Evolutionary conservation across 2,797 vertebrate genomes (phyloP).

Genomic region (Darevskia nairensis): DNA sequence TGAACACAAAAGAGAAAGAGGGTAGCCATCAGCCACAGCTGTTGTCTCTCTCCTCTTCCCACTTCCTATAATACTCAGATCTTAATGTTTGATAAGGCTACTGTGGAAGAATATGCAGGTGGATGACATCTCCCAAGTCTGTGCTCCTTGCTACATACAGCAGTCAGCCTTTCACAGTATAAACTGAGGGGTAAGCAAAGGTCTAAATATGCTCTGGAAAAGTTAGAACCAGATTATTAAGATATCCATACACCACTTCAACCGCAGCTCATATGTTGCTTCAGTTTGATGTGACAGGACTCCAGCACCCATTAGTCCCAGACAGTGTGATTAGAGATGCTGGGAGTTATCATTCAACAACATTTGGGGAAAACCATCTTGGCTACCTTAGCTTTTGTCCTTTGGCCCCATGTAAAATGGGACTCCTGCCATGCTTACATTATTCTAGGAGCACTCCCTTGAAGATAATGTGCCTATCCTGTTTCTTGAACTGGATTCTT

Average conservation of each 20-base stretch:
- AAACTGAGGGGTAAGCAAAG: not conserved
- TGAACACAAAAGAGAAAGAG: too few relatives aligned
- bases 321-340: too few relatives aligned
- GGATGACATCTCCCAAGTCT: too few relatives aligned
- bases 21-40: too few relatives aligned
- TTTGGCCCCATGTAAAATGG: not conserved
- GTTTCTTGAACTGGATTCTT: not conserved
- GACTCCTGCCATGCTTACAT: not conserved
- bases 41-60: too few relatives aligned
- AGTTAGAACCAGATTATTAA: not conserved
- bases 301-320: too few relatives aligned
- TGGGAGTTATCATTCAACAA: too few relatives aligned
- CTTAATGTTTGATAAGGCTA: too few relatives aligned
- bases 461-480: not conserved
- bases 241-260: not conserved
- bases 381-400: not conserved
- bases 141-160: too few relatives aligned
- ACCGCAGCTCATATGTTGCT: not conserved
- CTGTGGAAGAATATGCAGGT: too few relatives aligned
- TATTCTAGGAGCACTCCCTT: not conserved
- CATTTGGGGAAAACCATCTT: not conserved
- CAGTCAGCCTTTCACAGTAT: too few relatives aligned
- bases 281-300: not conserved
- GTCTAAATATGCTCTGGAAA: not conserved
- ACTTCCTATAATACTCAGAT: too few relatives aligned